phyloP scores from a whole-genome alignment of 2,888 invertebrate genomes.

The Dastarcus helophoroides region DNA sequence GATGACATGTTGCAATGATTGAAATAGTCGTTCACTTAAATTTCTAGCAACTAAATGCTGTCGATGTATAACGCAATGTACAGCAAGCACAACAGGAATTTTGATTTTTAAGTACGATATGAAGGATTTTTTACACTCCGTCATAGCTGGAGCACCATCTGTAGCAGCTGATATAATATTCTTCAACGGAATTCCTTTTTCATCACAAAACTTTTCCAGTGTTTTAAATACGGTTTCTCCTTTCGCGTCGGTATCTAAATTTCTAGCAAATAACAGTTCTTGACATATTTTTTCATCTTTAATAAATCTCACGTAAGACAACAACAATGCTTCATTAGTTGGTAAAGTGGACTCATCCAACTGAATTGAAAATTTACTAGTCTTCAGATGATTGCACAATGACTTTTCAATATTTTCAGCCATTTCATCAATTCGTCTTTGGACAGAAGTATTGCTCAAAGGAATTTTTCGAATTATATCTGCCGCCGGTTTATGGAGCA shows the following conservation, averaged over 20 bases:
- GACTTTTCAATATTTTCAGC: slow-evolving; percentile 15
- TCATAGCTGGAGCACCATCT: slow-evolving; percentile 12
- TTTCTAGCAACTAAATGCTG: slow-evolving; percentile 9
- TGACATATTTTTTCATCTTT: slow-evolving; percentile 14
- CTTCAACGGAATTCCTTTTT: slow-evolving; percentile 10
- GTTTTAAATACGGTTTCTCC: slow-evolving; percentile 15
- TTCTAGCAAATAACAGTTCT: slow-evolving; percentile 14
- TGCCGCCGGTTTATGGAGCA: slow-evolving; percentile 13
- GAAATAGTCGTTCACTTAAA: too few relatives aligned
- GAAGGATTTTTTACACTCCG: slow-evolving; percentile 7
- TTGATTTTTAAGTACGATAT: too few relatives aligned
- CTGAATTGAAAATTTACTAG: slow-evolving; percentile 17
- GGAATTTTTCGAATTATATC: slow-evolving; percentile 10
- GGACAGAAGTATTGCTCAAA: slow-evolving; percentile 15
- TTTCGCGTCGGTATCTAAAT: slow-evolving; percentile 13
- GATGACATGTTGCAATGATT: too few relatives aligned
- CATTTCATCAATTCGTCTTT: slow-evolving; percentile 17
- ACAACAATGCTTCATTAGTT: slow-evolving; percentile 15
- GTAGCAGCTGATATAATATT: slow-evolving; percentile 13
- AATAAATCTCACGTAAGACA: slow-evolving; percentile 18
- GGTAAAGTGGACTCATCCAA: slow-evolving; percentile 19
- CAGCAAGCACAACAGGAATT: slow-evolving; percentile 5
- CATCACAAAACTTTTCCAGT: slow-evolving; percentile 11
- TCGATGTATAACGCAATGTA: slow-evolving; percentile 8
- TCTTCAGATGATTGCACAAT: slow-evolving; percentile 15